Conservation (phyloP, 2,113 vertebrate species). For the Alexandromys fortis region DNA sequence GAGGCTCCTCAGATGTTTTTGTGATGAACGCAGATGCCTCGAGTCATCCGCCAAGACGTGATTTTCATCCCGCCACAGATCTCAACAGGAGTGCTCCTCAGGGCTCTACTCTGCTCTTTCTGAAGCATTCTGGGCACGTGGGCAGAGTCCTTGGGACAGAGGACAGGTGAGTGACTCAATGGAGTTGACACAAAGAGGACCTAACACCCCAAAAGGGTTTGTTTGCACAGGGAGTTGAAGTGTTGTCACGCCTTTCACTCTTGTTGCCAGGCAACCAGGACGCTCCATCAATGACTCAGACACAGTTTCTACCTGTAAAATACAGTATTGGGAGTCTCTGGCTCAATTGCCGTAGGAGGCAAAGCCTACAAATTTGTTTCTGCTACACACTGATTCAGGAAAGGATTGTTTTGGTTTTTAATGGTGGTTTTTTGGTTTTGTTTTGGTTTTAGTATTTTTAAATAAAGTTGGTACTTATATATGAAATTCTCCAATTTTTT, state of each 20-base stretch:
- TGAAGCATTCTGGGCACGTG: not conserved
- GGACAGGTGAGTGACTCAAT: too few relatives aligned
- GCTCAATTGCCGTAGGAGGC: not conserved
- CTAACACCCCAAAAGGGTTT: not conserved
- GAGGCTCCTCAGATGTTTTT: not conserved
- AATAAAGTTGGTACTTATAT: not conserved
- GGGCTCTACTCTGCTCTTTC: not conserved
- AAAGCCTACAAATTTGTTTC: not conserved
- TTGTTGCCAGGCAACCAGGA: not conserved
- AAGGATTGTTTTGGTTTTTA: too few relatives aligned
- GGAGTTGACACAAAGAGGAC: not conserved
- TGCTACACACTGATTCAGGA: not conserved
- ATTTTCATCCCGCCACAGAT: slow-evolving; percentile 49
- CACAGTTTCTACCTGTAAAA: not conserved
- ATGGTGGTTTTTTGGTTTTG: not conserved
- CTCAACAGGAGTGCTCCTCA: slow-evolving; percentile 4
- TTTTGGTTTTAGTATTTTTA: not conserved
- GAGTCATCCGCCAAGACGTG: slow-evolving; percentile 55
- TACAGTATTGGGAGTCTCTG: not conserved
- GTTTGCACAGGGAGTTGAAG: not conserved
- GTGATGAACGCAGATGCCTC: not conserved
- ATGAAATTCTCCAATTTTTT: not conserved
- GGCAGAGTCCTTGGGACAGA: not conserved
- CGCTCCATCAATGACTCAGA: not conserved
- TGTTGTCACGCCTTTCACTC: not conserved